Base-by-base conservation (phyloP, 2,113 vertebrate genomes). In the Anguilla japonica region DNA sequence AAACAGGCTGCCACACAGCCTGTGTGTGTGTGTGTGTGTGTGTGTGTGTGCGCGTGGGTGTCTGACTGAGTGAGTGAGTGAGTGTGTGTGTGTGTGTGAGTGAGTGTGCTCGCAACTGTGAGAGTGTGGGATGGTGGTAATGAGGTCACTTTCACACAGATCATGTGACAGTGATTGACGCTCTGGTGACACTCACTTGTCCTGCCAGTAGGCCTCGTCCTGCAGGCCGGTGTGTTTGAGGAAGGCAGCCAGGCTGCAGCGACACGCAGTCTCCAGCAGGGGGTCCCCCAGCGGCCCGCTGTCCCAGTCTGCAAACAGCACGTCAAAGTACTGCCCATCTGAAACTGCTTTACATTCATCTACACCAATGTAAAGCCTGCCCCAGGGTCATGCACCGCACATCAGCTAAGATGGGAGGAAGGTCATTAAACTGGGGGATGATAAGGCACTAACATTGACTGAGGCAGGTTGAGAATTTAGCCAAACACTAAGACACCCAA, bases 171-270 rank as follows among this genome's bases (percentile, higher is more conserved):
- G 50, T 53, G 50, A 14, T 46, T 46, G 34, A 34, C 34, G 34
- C 34, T 34, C 34, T 8, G 40, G 9, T 15, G 29, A 50, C n/a
- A 90, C 93, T 90, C 67, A 96, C 96, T 91, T 93, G 88, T 96
- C 95, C 87, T 95, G 93, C 92, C 92, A 94, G 82, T 91, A 94
- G 6, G 94, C 95, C 83, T 95, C 92, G 46, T 92, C 93, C 90
- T 95, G 94, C 79, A 96, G 92, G 15, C 95, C 96, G 0, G 94
- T 92, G 90, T 96, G 96, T 89, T 96, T 96, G 60, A 96, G 92
- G 78, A 96, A 92, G 82, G 93, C 96, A 79, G 96, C 96, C 56
- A 96, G 92, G 86, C 95, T 93, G 89, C 96, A 96, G 87, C 95
- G 94, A 67, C 95, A 96, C 0, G 92, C 95, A 0, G 93, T 92